Percentiles rank a stretch among this genome's conserved stretches.
phyloP scores from a whole-genome alignment of 2,888 invertebrate genomes.

The Agrochola litura region DNA sequence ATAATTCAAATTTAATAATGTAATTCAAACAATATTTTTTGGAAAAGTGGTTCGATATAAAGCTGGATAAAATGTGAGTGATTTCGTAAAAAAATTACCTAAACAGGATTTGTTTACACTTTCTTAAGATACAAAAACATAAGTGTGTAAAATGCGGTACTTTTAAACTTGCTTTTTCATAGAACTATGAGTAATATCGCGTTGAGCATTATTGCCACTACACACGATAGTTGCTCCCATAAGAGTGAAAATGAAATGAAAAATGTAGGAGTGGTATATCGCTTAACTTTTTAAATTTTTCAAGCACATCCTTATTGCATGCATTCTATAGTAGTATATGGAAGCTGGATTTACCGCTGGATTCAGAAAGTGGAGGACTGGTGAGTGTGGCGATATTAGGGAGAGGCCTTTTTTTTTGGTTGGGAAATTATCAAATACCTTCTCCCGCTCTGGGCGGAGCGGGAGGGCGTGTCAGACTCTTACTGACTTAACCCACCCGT shows the following conservation, averaged over 20 bases:
- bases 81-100: neutral
- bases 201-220: conserved; percentile 15
- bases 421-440: too few species aligned
- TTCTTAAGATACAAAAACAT: neutral
- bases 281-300: neutral
- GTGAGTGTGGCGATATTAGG: neutral
- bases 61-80: too few species aligned
- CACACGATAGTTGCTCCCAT: neutral
- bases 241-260: conserved; percentile 4
- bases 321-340: neutral
- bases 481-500: too few species aligned
- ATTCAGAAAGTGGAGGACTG: neutral
- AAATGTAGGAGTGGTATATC: neutral
- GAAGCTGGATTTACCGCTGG: neutral
- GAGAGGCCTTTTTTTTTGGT: neutral
- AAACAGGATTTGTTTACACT: neutral
- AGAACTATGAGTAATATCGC: neutral
- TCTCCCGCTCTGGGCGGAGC: too few species aligned
- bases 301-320: neutral
- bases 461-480: too few species aligned
- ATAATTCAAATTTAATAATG: too few species aligned
- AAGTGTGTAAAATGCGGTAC: neutral
- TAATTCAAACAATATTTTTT: too few species aligned
- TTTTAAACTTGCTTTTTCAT: neutral
- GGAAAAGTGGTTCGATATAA: too few species aligned